Evolutionary conservation across 2,797 vertebrate species (phyloP).

Genomic region (Galagoides demidoff): DNA sequence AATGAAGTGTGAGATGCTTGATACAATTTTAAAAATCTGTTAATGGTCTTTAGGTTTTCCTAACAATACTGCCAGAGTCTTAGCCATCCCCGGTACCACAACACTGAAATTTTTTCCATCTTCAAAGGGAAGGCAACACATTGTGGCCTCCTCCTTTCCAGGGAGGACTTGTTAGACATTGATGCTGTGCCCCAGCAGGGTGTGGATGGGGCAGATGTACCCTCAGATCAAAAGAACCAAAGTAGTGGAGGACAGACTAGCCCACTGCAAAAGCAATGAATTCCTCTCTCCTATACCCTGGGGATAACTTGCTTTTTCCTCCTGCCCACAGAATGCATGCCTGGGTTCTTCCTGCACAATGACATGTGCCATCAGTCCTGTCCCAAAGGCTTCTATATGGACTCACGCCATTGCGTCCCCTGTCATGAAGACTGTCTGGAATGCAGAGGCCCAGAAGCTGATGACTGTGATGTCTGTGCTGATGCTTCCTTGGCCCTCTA

Average conservation of each 20-base stretch:
- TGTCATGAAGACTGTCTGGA: constrained; percentile 90
- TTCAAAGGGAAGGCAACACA: neutral
- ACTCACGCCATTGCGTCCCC: constrained; percentile 85
- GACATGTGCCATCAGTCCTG: constrained; percentile 89
- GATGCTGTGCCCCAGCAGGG: too few relatives aligned
- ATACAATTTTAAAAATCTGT: neutral
- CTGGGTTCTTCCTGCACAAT: constrained; percentile 87
- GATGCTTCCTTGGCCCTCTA: constrained; percentile 82
- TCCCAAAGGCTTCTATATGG: constrained; percentile 88
- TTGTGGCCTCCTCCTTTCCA: neutral
- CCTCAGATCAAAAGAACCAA: neutral
- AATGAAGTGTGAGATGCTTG: neutral
- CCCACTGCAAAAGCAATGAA: neutral
- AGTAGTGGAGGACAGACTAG: neutral
- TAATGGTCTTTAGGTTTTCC: neutral
- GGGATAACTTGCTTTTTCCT: neutral
- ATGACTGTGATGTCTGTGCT: constrained; percentile 90
- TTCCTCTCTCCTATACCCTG: neutral
- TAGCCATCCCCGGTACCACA: neutral
- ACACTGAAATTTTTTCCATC: neutral
- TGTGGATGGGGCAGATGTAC: neutral
- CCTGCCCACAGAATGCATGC: constrained; percentile 87
- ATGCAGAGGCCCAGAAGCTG: constrained; percentile 88
- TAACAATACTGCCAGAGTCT: neutral
- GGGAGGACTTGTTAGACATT: neutral